Percentiles rank a stretch among this genome's conserved stretches.
These are phyloP conservation scores for Mesoclemmys tuberculata DNA, from an alignment of 2,113 vertebrate genomes.

Conservation along the genomic window DNA sequence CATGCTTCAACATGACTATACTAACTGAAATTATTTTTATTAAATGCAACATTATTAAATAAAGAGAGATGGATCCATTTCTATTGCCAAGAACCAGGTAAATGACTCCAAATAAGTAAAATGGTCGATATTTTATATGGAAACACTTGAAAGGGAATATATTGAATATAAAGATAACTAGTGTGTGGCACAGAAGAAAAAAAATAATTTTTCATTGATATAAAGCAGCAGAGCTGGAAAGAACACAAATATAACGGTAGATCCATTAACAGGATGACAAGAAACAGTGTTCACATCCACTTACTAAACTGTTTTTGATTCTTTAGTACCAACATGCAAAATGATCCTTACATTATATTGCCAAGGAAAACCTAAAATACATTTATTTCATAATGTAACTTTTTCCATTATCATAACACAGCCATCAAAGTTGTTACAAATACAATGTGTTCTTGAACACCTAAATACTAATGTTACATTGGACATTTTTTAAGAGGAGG, in stretches of 20 bases:
- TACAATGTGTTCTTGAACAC: slow-evolving; percentile 66
- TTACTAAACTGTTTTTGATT: slow-evolving; percentile 80
- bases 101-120: slow-evolving; percentile 48
- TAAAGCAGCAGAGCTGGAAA: slow-evolving; percentile 68
- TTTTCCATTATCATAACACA: slow-evolving; percentile 79
- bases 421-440: slow-evolving; percentile 70
- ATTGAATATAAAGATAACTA: slow-evolving; percentile 69
- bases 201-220: slow-evolving; percentile 78
- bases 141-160: slow-evolving; percentile 48
- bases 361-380: slow-evolving; percentile 75
- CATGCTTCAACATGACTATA: not conserved
- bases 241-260: slow-evolving; percentile 74
- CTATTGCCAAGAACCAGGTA: slow-evolving; percentile 55
- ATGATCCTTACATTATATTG: slow-evolving; percentile 75
- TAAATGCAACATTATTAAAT: slow-evolving; percentile 68
- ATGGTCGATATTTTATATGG: slow-evolving; percentile 52
- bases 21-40: slow-evolving; percentile 35
- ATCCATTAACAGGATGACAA: slow-evolving; percentile 77
- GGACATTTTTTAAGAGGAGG: slow-evolving; percentile 59
- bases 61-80: slow-evolving; percentile 60
- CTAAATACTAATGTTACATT: slow-evolving; percentile 63
- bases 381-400: slow-evolving; percentile 75
- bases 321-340: slow-evolving; percentile 72
- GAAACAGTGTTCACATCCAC: slow-evolving; percentile 75
- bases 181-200: slow-evolving; percentile 64